Conservation (phyloP, 2,797 vertebrate genomes). For the Phataginus tetradactyla region DNA sequence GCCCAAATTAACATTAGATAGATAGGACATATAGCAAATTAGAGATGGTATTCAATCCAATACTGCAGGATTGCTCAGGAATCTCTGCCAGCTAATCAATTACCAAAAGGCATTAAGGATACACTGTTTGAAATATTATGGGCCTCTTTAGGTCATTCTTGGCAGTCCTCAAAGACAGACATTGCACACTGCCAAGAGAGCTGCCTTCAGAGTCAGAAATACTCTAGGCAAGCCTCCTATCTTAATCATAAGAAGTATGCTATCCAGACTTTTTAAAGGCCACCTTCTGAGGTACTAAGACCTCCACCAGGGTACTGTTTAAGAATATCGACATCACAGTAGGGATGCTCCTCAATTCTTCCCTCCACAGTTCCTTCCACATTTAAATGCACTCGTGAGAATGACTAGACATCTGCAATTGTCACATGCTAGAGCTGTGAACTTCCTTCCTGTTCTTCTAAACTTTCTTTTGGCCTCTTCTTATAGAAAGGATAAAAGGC, state of each 20-base stretch:
- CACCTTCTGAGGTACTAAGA: background rate
- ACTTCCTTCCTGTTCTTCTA: background rate
- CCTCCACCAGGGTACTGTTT: background rate
- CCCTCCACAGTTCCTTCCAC: background rate
- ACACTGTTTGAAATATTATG: background rate
- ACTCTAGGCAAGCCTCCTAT: background rate
- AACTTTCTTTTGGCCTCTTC: constrained; percentile 5
- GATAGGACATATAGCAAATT: background rate
- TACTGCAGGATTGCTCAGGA: background rate
- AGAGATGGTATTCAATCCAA: background rate
- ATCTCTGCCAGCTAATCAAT: background rate
- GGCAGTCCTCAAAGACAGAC: background rate
- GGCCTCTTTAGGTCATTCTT: background rate
- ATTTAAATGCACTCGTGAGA: constrained; percentile 16
- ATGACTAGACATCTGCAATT: background rate
- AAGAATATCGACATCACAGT: background rate
- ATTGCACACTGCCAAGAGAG: background rate
- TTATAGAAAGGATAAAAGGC: constrained; percentile 35
- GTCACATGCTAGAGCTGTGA: background rate
- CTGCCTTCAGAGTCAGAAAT: background rate
- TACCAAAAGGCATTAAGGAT: background rate
- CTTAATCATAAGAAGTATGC: constrained; percentile 16
- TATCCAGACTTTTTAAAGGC: background rate
- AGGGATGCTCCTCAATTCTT: background rate
- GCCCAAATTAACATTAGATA: background rate